Percentiles rank a stretch among this genome's conserved stretches.
phyloP scores from a whole-genome alignment of 1,140 invertebrate species.

The Lineus longissimus region DNA sequence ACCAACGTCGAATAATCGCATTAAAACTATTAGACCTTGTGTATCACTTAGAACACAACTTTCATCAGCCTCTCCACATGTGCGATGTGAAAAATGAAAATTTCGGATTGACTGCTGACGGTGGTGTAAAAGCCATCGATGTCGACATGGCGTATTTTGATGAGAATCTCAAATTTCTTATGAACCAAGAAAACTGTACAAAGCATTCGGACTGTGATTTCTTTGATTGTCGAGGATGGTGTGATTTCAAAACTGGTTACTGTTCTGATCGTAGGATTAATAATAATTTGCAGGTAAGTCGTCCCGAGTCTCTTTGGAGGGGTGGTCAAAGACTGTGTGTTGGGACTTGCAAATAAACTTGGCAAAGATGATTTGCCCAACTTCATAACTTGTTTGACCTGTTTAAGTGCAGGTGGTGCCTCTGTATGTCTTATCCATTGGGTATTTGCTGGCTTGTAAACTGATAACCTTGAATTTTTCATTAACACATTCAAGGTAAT shows the following conservation, averaged over 20 bases:
- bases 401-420: no score
- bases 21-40: slow-evolving; percentile 63
- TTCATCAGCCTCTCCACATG: slow-evolving; percentile 61
- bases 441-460: no score
- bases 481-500: no score
- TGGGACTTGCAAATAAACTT: no score
- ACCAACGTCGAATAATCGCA: slow-evolving; percentile 49
- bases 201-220: slow-evolving; percentile 63
- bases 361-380: no score
- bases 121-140: slow-evolving; percentile 59
- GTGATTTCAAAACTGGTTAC: slow-evolving; percentile 52
- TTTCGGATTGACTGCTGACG: slow-evolving; percentile 61
- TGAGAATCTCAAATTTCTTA: not conserved
- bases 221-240: slow-evolving; percentile 63
- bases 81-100: slow-evolving; percentile 67
- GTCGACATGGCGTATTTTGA: slow-evolving; percentile 57
- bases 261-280: slow-evolving; percentile 60
- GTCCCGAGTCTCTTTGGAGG: no score
- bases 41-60: slow-evolving; percentile 59
- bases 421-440: no score
- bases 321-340: no score
- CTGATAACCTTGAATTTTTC: no score
- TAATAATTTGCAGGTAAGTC: slow-evolving; percentile 62
- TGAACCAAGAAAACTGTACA: slow-evolving; percentile 49
- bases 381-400: no score